These are phyloP conservation scores for Arctopsyche grandis DNA, from an alignment of 1,140 invertebrate genomes.

Conservation along the genomic window DNA sequence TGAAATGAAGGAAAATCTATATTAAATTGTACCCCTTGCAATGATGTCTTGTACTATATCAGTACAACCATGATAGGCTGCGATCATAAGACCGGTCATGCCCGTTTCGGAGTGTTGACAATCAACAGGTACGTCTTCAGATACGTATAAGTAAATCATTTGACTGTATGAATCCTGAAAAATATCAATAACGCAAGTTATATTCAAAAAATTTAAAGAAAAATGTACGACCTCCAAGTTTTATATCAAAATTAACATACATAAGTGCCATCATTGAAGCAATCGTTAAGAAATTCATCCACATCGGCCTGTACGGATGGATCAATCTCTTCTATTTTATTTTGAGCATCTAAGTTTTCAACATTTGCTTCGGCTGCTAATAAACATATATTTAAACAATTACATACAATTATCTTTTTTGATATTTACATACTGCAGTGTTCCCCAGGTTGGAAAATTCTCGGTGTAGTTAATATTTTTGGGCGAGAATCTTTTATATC, in stretches of 20 bases:
- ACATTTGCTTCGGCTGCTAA: not conserved
- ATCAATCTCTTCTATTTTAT: slow-evolving; percentile 52
- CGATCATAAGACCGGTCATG: slow-evolving; percentile 81
- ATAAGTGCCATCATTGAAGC: slow-evolving; percentile 61
- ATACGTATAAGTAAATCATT: slow-evolving; percentile 78
- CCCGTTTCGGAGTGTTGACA: slow-evolving; percentile 75
- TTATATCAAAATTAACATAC: too few relatives aligned
- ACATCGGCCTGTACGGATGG: slow-evolving; percentile 62
- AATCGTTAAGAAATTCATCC: slow-evolving; percentile 64
- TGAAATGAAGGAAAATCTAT: not conserved
- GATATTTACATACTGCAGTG: not conserved
- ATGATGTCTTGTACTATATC: slow-evolving; percentile 76
- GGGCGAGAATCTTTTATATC: too few relatives aligned
- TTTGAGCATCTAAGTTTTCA: not conserved
- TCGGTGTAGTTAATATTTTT: too few relatives aligned
- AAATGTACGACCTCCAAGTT: not conserved
- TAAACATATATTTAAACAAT: not conserved
- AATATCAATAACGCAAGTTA: not conserved
- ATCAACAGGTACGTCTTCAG: slow-evolving; percentile 76
- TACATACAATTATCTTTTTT: not conserved
- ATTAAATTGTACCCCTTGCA: slow-evolving; percentile 65
- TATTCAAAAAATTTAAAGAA: not conserved
- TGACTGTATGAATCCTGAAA: slow-evolving; percentile 72
- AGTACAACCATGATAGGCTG: slow-evolving; percentile 73
- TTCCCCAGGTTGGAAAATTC: not conserved